Evolutionary conservation across 2,888 invertebrate species (phyloP), one percentile per base, ranked within the genome.

Genomic region (Venusia cambrica): DNA sequence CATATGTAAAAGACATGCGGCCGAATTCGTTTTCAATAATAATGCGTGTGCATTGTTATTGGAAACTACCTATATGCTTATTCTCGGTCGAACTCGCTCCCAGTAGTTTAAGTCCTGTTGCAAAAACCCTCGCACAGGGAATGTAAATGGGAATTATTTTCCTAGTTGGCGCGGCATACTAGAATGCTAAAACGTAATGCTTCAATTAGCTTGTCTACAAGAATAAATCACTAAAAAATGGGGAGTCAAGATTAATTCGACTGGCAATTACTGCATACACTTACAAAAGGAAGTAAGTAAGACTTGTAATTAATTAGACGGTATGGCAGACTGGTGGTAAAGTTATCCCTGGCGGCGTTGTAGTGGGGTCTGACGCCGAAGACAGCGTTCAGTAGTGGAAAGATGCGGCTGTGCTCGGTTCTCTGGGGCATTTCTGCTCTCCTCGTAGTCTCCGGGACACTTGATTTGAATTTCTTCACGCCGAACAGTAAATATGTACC

Each of bases 361-460:
- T 36, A 19, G 38, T 24, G 38, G 38, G 34, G 30, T 34, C 8
- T 18, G 14, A 5, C 14, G 26, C 18, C 28, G 24, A 17, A 22
- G 39, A 28, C 35, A 30, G 33, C 51, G 60, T 51, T 62, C 51
- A 54, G 55, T 62, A 48, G 55, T 54, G 59, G 32, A 24, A 71
- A 43, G 56, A 81, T 80, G 81, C 70, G 69, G 75, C 72, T 67
- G 59, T 62, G 67, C 63, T 55, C 56, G 60, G 68, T 74, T 46
- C 55, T 73, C 56, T 73, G 60, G 60, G 64, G 65, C 37, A 53
- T 54, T 30, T 56, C 55, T 3, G 35, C 36, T 15, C 45, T 72
- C 22, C 47, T 67, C 28, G 37, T 66, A 12, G 73, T 62, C 15
- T 60, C 59, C 36, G 66, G 67, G 14, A 67, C 70, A 24, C 48